Percentiles rank a stretch among this genome's conserved stretches.
Evolutionary conservation across 2,113 vertebrate genomes (phyloP).

Genomic region (Mystacornis crossleyi): DNA sequence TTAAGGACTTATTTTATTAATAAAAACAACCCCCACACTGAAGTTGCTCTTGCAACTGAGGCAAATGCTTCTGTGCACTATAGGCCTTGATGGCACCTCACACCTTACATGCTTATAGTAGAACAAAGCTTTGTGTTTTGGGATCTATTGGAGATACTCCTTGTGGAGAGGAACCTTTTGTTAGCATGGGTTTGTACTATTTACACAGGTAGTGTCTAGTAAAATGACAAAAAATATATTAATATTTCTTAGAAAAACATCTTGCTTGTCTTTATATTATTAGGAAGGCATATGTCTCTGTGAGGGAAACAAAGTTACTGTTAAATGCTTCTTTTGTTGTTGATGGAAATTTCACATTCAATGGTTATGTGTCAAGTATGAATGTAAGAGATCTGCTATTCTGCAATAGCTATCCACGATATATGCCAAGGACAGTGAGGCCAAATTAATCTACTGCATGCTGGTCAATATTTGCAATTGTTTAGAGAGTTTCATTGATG

Average conservation of each 20-base stretch:
- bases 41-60: background rate
- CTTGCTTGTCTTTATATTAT: background rate
- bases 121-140: background rate
- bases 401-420: background rate
- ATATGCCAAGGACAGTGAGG: background rate
- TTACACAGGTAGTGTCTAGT: background rate
- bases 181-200: background rate
- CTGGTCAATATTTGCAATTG: slow-evolving; percentile 61
- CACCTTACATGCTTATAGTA: background rate
- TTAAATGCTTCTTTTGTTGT: background rate
- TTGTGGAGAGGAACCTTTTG: background rate
- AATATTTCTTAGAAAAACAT: background rate
- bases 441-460: slow-evolving; percentile 34
- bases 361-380: background rate
- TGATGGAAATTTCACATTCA: background rate
- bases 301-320: background rate
- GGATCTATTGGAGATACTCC: background rate
- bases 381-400: background rate
- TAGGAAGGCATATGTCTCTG: background rate
- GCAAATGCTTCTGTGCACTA: background rate
- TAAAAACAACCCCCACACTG: background rate
- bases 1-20: background rate
- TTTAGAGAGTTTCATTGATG: slow-evolving; percentile 46
- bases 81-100: background rate
- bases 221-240: background rate